Conservation (phyloP, 2,888 invertebrate genomes). For the Tetanocera ferruginea region DNA sequence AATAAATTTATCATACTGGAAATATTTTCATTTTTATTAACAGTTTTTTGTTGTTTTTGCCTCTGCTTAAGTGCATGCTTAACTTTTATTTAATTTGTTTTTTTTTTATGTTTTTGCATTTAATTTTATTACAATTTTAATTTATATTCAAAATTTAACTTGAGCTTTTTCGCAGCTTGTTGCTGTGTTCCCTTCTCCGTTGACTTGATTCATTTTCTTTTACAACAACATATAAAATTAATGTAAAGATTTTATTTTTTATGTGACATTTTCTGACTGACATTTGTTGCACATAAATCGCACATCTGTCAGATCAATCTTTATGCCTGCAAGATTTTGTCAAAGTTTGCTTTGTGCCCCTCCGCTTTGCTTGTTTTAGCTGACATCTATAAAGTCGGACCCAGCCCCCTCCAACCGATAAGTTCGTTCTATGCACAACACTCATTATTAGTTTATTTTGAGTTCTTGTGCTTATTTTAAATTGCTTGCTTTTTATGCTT, state of each 20-base stretch:
- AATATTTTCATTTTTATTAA: not conserved
- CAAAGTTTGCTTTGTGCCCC: not conserved
- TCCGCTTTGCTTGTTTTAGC: too few species aligned
- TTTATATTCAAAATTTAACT: not conserved
- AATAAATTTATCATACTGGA: conserved; percentile 4
- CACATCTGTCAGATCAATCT: not conserved
- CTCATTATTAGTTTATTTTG: not conserved
- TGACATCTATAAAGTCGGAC: too few species aligned
- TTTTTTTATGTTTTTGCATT: not conserved
- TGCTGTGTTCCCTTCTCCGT: too few species aligned
- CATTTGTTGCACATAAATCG: conserved; percentile 29
- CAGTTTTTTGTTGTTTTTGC: not conserved
- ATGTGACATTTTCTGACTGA: not conserved
- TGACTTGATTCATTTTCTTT: not conserved
- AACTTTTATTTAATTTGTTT: not conserved
- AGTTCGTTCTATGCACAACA: not conserved
- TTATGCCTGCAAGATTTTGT: not conserved
- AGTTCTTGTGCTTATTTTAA: not conserved
- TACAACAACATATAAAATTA: not conserved
- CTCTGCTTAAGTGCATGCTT: not conserved
- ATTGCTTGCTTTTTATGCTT: not conserved
- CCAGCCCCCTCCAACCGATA: not conserved
- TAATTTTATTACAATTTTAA: not conserved
- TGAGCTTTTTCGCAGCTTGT: not conserved
- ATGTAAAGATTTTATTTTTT: not conserved